phyloP scores from a whole-genome alignment of 2,113 vertebrate genomes.

The human (Homo sapiens) region DNA sequence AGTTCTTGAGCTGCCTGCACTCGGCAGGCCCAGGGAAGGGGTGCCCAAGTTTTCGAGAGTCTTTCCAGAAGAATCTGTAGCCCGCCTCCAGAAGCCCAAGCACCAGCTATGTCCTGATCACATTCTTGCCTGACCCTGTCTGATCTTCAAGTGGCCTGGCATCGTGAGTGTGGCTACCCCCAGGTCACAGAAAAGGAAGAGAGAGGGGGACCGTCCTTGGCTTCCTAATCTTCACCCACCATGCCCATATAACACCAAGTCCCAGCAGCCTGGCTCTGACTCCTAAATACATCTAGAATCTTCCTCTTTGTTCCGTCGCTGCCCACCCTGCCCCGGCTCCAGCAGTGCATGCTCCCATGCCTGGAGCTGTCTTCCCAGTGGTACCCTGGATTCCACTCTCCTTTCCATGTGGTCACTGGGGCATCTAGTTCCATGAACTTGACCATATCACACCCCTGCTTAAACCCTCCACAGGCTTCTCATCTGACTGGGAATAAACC shows the following conservation, averaged over 20 bases:
- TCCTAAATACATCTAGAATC: not conserved
- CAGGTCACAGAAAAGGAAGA: not conserved
- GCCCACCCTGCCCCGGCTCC: fast-evolving
- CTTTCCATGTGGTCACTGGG: not conserved
- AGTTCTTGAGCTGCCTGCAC: too few relatives aligned
- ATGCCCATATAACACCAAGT: fast-evolving
- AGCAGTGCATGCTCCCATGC: fast-evolving
- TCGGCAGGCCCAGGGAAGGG: not conserved
- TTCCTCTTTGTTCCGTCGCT: not conserved
- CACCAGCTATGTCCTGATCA: not conserved
- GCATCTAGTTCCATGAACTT: not conserved
- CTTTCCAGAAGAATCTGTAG: not conserved
- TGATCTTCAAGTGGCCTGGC: fast-evolving
- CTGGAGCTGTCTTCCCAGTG: fast-evolving
- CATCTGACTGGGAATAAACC: not conserved
- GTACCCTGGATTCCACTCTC: not conserved
- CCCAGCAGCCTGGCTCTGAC: not conserved
- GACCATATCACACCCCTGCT: not conserved
- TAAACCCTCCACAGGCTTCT: not conserved
- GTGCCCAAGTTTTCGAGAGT: not conserved
- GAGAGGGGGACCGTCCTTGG: not conserved
- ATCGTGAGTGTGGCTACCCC: not conserved
- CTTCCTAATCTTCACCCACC: not conserved
- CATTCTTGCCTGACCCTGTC: too few relatives aligned
- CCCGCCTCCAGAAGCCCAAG: not conserved